Percentiles rank a stretch among this genome's conserved stretches.
These are phyloP conservation scores for Nerophis ophidion DNA, from an alignment of 2,113 vertebrate genomes.

Conservation along the genomic window DNA sequence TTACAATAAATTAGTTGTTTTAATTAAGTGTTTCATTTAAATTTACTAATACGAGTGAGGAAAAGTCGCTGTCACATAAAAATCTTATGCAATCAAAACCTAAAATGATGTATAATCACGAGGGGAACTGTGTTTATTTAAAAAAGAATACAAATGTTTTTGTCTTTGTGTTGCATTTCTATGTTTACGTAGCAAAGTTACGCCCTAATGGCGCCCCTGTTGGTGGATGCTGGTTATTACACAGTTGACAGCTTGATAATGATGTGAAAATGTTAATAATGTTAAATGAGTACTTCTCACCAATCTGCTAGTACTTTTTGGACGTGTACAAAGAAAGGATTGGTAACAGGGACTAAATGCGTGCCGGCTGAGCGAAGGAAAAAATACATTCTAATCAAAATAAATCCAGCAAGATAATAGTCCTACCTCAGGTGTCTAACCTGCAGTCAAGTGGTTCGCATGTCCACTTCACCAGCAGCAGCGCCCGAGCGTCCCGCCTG, in stretches of 20 bases:
- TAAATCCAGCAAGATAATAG: background rate
- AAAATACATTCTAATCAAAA: background rate
- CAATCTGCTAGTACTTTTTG: background rate
- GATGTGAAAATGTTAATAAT: background rate
- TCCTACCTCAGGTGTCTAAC: conserved; percentile 25
- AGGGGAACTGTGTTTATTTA: too few relatives aligned
- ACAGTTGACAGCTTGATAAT: background rate
- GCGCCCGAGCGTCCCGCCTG: conserved; percentile 35
- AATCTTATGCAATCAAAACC: too few relatives aligned
- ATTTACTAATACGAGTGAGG: too few relatives aligned
- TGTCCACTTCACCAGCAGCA: conserved; percentile 32
- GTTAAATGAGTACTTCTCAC: background rate
- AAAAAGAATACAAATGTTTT: background rate
- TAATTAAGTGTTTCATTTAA: too few relatives aligned
- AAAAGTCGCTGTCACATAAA: too few relatives aligned
- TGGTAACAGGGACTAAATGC: background rate
- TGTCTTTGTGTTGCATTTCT: conserved; percentile 31
- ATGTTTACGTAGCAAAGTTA: background rate
- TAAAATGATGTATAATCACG: too few relatives aligned
- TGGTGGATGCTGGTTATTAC: conserved; percentile 1
- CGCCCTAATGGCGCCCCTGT: conserved; percentile 12
- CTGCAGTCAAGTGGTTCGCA: conserved; percentile 24
- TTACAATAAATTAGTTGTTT: too few relatives aligned
- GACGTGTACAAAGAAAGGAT: too few relatives aligned
- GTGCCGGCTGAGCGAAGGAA: background rate